Base-by-base conservation (phyloP, 2,888 invertebrate species). In the Parnassius orleans region DNA sequence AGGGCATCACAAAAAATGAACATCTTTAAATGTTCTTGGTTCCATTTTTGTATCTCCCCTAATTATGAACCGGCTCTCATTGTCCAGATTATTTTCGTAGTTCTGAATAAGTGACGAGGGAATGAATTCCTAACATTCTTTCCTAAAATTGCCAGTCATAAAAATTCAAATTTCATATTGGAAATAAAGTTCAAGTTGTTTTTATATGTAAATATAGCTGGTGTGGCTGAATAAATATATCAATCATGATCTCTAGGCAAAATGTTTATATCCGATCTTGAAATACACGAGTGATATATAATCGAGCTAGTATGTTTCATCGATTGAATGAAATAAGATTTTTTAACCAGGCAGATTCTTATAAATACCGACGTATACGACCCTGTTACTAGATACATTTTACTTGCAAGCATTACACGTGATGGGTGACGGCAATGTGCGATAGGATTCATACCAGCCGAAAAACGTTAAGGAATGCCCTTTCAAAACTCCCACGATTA, bases 1-100 rank as follows among this genome's bases (percentile, higher is more conserved):
- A 46, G 58, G 19, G 12, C 51, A 46, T 63, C 44, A 44, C 59
- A 63, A 55, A 59, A 56, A 61, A 57, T 48, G 9, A 19, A 53
- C 44, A 12, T 9, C 42, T 56, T 41, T 54, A n/a, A 44, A 46
- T 15, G 46, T 51, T 59, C 53, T 63, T 59, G 59, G 63, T 58
- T 59, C 46, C 19, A 33, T 33, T 12, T 53, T 48, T 10, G 14
- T 51, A 41, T 55, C 42, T 10, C 9, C 9, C 42, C 55, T 63
- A 59, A 59, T 59, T 58, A 52, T 54, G 46, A 41, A 42, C 46
- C 11, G 52, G 41, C 42, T 19, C 44, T 41, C 14, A 59, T 46
- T 10, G n/a, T 53, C 9, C 10, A 7, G 7, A 53, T 46, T 47
- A 41, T 59, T 53, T 59, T 33, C 44, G 44, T 52, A 19, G 5